Evolutionary conservation across 2,797 vertebrate genomes (phyloP).

Genomic region (Microctenopoma stevenorrisi): DNA sequence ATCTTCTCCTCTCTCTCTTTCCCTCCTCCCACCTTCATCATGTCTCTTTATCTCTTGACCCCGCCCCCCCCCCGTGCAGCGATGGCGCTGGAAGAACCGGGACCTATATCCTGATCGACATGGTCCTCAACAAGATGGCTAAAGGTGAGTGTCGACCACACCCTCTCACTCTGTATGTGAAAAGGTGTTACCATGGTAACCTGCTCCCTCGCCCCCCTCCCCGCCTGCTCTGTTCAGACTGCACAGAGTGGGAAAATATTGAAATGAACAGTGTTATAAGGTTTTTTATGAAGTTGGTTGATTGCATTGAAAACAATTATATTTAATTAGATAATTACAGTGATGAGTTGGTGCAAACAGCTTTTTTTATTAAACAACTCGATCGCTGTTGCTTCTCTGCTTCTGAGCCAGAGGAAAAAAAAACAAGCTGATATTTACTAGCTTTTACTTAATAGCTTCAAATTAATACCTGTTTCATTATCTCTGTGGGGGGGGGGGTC

Average conservation of each 20-base stretch:
- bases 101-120: constrained; percentile 97
- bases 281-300: constrained; percentile 8
- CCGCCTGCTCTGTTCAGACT: not conserved
- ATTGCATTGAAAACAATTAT: constrained; percentile 21
- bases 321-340: constrained; percentile 43
- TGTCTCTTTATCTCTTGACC: constrained; percentile 71
- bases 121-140: constrained; percentile 99
- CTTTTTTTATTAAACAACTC: constrained; percentile 26
- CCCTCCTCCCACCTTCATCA: not conserved
- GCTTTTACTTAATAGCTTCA: constrained; percentile 18
- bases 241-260: not conserved
- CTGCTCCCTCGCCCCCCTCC: not conserved
- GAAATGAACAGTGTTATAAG: constrained; percentile 4
- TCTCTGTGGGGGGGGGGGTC: not conserved
- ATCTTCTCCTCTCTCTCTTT: not conserved
- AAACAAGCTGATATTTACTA: constrained; percentile 14
- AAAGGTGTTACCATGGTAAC: constrained; percentile 75
- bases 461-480: constrained; percentile 26
- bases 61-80: constrained; percentile 73
- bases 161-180: constrained; percentile 22
- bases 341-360: constrained; percentile 5
- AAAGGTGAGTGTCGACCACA: constrained; percentile 88
- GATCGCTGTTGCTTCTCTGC: not conserved
- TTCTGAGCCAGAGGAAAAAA: constrained; percentile 6
- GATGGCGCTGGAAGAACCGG: constrained; percentile 94